phyloP scores from a whole-genome alignment of 2,888 invertebrate genomes.

The Portevinia maculata region DNA sequence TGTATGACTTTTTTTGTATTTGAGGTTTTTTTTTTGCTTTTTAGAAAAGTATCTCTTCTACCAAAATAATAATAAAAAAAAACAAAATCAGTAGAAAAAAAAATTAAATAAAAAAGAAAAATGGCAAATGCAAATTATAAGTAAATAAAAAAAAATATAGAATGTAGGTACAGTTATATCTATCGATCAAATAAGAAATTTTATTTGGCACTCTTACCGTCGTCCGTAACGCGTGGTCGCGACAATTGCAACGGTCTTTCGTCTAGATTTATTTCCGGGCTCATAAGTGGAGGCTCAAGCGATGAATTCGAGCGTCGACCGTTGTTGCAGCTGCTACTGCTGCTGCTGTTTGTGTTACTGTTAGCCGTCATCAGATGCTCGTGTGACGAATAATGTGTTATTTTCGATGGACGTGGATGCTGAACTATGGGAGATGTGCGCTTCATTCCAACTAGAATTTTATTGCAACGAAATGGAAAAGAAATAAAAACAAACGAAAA shows the following conservation, averaged over 20 bases:
- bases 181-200: slow-evolving; percentile 50
- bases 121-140: slow-evolving; percentile 66
- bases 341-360: slow-evolving; percentile 76
- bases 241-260: slow-evolving; percentile 82
- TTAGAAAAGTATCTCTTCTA: slow-evolving; percentile 51
- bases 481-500: background rate
- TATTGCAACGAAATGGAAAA: slow-evolving; percentile 23
- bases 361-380: slow-evolving; percentile 66
- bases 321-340: slow-evolving; percentile 79
- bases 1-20: slow-evolving; percentile 64
- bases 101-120: slow-evolving; percentile 53
- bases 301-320: slow-evolving; percentile 77
- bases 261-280: slow-evolving; percentile 88
- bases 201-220: slow-evolving; percentile 72
- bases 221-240: slow-evolving; percentile 66
- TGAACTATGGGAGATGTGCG: slow-evolving; percentile 84
- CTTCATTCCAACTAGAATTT: slow-evolving; percentile 81
- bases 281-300: slow-evolving; percentile 84
- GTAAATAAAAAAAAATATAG: slow-evolving; percentile 57
- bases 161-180: slow-evolving; percentile 45
- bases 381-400: slow-evolving; percentile 80
- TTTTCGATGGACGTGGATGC: slow-evolving; percentile 83
- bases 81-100: slow-evolving; percentile 51
- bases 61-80: slow-evolving; percentile 29
- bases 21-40: slow-evolving; percentile 53